Evolutionary conservation across 1,140 invertebrate species (phyloP).

Genomic region (Neuroterus valhalla): DNA sequence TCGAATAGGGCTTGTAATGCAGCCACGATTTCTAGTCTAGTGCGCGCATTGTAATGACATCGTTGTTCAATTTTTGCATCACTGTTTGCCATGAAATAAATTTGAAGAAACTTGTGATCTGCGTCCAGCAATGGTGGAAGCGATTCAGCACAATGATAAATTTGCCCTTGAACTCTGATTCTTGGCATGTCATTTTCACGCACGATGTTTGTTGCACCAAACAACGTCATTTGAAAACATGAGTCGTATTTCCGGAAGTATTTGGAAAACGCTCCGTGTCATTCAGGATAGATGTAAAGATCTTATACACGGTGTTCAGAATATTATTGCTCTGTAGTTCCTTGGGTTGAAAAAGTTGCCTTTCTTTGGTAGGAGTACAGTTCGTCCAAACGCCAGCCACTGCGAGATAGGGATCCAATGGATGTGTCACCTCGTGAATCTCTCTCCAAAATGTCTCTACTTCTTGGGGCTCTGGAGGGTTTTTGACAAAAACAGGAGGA

Average conservation of each 20-base stretch:
- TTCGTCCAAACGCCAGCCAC: too few relatives aligned
- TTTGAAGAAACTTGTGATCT: constrained; percentile 59
- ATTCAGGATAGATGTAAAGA: too few relatives aligned
- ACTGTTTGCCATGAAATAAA: constrained; percentile 68
- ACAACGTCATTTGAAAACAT: constrained; percentile 68
- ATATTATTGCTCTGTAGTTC: too few relatives aligned
- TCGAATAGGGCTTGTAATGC: constrained; percentile 63
- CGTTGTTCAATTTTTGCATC: constrained; percentile 66
- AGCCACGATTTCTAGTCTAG: constrained; percentile 61
- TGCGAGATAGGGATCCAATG: too few relatives aligned
- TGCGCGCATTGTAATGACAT: constrained; percentile 54
- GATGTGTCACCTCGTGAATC: too few relatives aligned
- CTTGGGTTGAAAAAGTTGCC: too few relatives aligned
- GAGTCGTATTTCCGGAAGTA: constrained; percentile 67
- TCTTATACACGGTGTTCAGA: too few relatives aligned
- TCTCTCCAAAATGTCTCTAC: too few relatives aligned
- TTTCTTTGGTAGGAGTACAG: too few relatives aligned
- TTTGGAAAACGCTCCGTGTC: constrained; percentile 52
- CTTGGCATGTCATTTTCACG: constrained; percentile 50
- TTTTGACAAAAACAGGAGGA: too few relatives aligned
- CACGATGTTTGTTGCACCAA: constrained; percentile 60
- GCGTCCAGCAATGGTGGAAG: constrained; percentile 37
- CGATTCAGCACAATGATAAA: constrained; percentile 64
- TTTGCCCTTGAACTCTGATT: constrained; percentile 60
- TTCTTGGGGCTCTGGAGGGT: too few relatives aligned